These are phyloP conservation scores for Sipha maydis DNA, from an alignment of 2,888 invertebrate species.

Conservation along the genomic window DNA sequence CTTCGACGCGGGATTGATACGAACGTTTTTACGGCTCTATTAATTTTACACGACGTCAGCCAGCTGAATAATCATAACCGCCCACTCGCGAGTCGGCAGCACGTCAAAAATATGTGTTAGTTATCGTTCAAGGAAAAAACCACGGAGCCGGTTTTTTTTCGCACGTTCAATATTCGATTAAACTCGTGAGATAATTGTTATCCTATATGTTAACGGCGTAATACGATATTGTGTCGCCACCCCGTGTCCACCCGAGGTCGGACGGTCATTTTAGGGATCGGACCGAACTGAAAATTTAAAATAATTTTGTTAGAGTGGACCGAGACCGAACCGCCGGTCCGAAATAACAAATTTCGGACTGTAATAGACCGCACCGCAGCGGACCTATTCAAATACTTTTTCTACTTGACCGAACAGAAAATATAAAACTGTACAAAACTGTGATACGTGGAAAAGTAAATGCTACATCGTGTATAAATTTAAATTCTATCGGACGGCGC, in stretches of 20 bases:
- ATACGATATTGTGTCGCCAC: not conserved
- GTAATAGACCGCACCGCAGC: too few species aligned
- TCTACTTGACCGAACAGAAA: too few species aligned
- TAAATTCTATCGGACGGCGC: too few species aligned
- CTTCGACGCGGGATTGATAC: not conserved
- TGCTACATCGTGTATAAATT: too few species aligned
- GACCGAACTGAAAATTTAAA: too few species aligned
- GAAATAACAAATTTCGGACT: too few species aligned
- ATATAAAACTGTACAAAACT: too few species aligned
- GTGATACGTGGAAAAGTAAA: too few species aligned
- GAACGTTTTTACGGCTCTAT: not conserved
- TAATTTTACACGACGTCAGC: not conserved
- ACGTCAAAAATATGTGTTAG: not conserved
- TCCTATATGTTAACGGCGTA: not conserved
- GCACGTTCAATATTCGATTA: not conserved
- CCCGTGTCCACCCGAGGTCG: not conserved
- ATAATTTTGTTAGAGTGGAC: too few species aligned
- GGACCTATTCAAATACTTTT: too few species aligned
- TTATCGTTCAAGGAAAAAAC: not conserved
- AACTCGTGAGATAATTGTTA: not conserved
- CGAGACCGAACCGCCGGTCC: too few species aligned
- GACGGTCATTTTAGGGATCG: too few species aligned
- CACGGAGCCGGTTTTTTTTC: not conserved
- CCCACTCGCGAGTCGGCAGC: not conserved
- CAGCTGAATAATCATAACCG: conserved; percentile 13